phyloP scores from a whole-genome alignment of 1,140 invertebrate genomes.

The Drosophila neocordata region DNA sequence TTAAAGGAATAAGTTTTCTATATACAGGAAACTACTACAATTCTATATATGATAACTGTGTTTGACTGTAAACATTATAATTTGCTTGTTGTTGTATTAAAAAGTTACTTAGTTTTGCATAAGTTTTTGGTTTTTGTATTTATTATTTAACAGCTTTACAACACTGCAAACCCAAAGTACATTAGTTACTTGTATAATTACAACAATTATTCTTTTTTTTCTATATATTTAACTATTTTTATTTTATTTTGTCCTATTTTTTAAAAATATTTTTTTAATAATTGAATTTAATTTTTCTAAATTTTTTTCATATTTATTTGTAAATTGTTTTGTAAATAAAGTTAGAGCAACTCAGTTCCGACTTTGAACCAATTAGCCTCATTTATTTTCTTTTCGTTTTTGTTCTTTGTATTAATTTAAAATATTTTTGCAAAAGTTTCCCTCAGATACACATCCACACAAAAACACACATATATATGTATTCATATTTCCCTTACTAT shows the following conservation, averaged over 20 bases:
- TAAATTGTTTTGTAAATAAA: background rate
- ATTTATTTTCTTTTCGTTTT: slow-evolving; percentile 22
- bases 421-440: slow-evolving; percentile 53
- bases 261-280: background rate
- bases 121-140: no score
- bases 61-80: no score
- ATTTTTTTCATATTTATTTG: background rate
- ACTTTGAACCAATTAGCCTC: slow-evolving; percentile 21
- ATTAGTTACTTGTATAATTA: no score
- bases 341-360: slow-evolving; percentile 24
- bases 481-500: slow-evolving; percentile 51
- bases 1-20: no score
- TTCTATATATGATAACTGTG: no score
- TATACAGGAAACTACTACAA: no score
- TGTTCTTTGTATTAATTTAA: slow-evolving; percentile 40
- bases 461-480: background rate
- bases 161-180: no score
- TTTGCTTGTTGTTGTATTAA: no score
- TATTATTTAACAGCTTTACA: no score
- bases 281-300: background rate
- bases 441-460: slow-evolving; percentile 19
- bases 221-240: background rate
- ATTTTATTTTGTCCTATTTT: background rate
- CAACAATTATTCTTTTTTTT: background rate
- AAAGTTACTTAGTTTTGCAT: no score